A percentile compares a stretch with the other conserved stretches of the same genome.
Evolutionary conservation across 2,888 invertebrate species (phyloP).

Genomic region (Acleris emargana): DNA sequence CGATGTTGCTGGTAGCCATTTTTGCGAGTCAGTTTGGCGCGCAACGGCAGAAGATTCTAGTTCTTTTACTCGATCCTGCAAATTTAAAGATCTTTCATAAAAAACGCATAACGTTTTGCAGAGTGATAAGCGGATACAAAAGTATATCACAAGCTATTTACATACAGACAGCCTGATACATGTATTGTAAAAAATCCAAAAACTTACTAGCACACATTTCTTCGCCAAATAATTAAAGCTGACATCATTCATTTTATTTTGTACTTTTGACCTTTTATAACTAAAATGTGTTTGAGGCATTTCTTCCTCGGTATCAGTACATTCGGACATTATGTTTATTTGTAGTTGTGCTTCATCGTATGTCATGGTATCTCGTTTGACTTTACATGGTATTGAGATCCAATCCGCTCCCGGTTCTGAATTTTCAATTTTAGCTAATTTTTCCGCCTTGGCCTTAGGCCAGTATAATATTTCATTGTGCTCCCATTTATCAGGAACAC

Average conservation of each 20-base stretch:
- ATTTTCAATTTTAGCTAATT: slow-evolving; percentile 10
- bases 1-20: background rate
- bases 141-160: no score
- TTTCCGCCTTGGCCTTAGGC: slow-evolving; percentile 14
- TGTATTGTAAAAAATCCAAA: no score
- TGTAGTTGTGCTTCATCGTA: slow-evolving; percentile 17
- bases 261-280: no score
- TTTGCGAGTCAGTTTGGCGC: no score
- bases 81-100: no score
- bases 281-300: no score
- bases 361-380: slow-evolving; percentile 10
- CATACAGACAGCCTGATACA: no score
- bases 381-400: slow-evolving; percentile 5
- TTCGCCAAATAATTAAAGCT: background rate
- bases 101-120: no score
- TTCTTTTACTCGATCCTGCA: no score
- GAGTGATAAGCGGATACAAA: no score
- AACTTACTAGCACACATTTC: no score
- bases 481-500: slow-evolving; percentile 18
- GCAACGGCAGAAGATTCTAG: no score
- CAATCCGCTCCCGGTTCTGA: slow-evolving; percentile 2
- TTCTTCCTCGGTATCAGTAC: slow-evolving; percentile 12
- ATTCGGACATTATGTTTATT: slow-evolving; percentile 3
- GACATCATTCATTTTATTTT: background rate
- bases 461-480: slow-evolving; percentile 6